These are phyloP conservation scores for Microcebus jonahi DNA, from an alignment of 2,113 vertebrate genomes.

Conservation along the genomic window DNA sequence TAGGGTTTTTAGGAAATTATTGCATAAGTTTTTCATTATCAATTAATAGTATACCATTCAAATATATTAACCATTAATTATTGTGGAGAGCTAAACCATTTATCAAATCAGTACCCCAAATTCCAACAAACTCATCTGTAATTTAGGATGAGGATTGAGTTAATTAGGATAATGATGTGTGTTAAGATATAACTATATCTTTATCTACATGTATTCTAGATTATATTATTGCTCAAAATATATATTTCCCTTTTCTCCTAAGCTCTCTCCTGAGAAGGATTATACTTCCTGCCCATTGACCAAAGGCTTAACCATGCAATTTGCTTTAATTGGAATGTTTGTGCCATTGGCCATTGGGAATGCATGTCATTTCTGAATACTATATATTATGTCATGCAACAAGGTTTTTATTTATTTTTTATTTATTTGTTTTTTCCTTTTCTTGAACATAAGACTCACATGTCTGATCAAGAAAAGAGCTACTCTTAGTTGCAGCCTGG, in stretches of 20 bases:
- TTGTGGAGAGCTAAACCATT: neutral
- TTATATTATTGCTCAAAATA: neutral
- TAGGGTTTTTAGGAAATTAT: neutral
- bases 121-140: neutral
- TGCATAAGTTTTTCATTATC: neutral
- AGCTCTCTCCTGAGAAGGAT: neutral
- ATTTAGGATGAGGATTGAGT: neutral
- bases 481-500: neutral
- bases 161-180: neutral
- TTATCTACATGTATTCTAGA: neutral
- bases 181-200: neutral
- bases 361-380: neutral
- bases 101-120: neutral
- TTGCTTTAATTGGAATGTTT: neutral
- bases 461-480: neutral
- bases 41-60: neutral
- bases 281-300: neutral
- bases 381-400: neutral
- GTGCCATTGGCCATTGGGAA: neutral
- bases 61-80: neutral
- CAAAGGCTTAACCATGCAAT: neutral
- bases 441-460: neutral
- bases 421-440: neutral
- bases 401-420: neutral
- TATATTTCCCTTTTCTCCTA: neutral